Evolutionary conservation across 1,140 invertebrate species (phyloP).

Genomic region (Helicoverpa armigera): DNA sequence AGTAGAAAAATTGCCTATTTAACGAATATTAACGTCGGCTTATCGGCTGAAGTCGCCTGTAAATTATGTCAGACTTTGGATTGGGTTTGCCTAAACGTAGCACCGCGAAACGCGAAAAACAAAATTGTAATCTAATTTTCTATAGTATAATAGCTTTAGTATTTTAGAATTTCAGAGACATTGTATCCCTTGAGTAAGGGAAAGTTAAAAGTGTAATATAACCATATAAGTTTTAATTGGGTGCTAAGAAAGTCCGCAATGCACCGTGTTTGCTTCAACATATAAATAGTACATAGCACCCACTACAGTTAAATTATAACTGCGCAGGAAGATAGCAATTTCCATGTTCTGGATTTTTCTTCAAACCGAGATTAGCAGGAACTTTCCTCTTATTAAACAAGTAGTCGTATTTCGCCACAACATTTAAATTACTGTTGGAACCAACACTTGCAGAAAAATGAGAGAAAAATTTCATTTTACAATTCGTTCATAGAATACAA

Average conservation of each 20-base stretch:
- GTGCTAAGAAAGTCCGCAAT: conserved; percentile 21
- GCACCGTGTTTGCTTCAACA: conserved; percentile 2
- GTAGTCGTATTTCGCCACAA: not conserved
- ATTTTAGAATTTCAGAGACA: too few relatives aligned
- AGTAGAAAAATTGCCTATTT: not conserved
- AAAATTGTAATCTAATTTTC: too few relatives aligned
- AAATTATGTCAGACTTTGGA: not conserved
- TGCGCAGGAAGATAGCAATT: conserved; percentile 30
- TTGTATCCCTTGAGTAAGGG: not conserved
- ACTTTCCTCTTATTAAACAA: not conserved
- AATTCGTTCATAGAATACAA: conserved; percentile 16
- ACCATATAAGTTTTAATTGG: not conserved
- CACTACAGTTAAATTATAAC: conserved; percentile 7
- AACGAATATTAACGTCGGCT: conserved; percentile 29
- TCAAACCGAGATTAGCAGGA: conserved; percentile 20
- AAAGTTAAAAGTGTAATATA: too few relatives aligned
- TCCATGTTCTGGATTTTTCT: conserved; percentile 31
- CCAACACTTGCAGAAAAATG: conserved; percentile 9
- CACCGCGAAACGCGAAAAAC: too few relatives aligned
- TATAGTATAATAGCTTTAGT: not conserved
- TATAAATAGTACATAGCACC: conserved; percentile 5
- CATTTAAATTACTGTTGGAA: not conserved
- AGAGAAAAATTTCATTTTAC: conserved; percentile 3
- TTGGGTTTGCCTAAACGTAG: not conserved
- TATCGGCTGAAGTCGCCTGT: not conserved